Base-by-base conservation (phyloP, 2,888 invertebrate species). In the Drosophila paucipuncta region DNA sequence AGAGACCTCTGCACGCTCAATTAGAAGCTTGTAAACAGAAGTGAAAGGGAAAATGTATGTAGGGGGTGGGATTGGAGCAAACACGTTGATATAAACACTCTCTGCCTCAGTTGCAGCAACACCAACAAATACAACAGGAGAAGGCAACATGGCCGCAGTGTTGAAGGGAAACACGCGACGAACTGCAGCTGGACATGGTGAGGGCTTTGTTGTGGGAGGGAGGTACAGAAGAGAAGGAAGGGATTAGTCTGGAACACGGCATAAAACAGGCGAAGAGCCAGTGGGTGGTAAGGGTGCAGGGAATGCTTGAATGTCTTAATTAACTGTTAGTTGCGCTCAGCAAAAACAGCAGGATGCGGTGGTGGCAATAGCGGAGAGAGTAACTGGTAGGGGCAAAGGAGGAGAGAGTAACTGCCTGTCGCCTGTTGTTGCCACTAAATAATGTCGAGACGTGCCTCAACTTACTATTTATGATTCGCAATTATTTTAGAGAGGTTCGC, bases 1-100 rank as follows among this genome's bases (percentile, higher is more conserved):
- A 86, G 81, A 79, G 74, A 77, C 83, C 81, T 81, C 80, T 79
- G 75, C 85, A 85, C 87, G 89, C 85, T 90, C 90, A 90, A 89
- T 91, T 89, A 88, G 88, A 82, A 80, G 82, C 82, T 82, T 81
- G 80, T 88, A 76, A 81, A 78, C 80, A 60, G 58, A 70, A 74
- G 37, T 31, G 31, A 58, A 43, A 47, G 35, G 11, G 28, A 25
- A 47, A 47, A 22, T 47, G 4, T 47, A 16, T 25, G 31, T 22
- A 4, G 9, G 5, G 10, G 13, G 11, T 11, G 4, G 30, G 31
- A 49, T 37, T 50, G 58, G 64, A 68, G 67, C 43, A 52, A 75
- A 57, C 74, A 53, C 39, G 64, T 78, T 76, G 74, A 78, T 64
- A 62, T 57, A 73, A 75, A 74, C 71, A 73, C 82, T 79, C 78